Evolutionary conservation across 2,113 vertebrate species (phyloP).

Genomic region (Sinocyclocheilus rhinocerous): DNA sequence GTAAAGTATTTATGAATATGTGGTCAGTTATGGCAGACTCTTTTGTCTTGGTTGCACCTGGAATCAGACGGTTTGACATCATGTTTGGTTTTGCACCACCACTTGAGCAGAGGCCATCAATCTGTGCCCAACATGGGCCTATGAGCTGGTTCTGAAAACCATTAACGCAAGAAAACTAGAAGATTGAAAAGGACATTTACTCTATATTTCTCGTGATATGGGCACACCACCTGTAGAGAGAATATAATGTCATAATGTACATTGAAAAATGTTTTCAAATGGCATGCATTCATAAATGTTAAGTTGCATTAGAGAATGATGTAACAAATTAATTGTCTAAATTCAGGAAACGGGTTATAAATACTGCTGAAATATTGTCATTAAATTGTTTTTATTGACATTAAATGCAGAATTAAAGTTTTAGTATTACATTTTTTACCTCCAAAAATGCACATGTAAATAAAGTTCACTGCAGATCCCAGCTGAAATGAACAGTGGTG

Average conservation of each 20-base stretch:
- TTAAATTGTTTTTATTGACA: no score
- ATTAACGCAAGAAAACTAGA: conserved; percentile 63
- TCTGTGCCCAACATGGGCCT: conserved; percentile 44
- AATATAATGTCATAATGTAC: not conserved
- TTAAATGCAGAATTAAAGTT: no score
- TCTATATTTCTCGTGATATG: conserved; percentile 56
- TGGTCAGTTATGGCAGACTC: conserved; percentile 65
- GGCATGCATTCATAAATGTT: not conserved
- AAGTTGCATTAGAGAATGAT: not conserved
- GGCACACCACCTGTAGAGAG: not conserved
- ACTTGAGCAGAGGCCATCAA: conserved; percentile 64
- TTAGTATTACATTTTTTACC: no score
- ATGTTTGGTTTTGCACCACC: conserved; percentile 59
- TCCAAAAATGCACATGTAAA: no score
- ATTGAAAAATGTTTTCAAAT: not conserved
- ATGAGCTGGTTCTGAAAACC: no score
- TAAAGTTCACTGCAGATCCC: no score
- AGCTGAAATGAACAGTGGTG: no score
- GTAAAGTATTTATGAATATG: conserved; percentile 67
- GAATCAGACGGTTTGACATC: conserved; percentile 67
- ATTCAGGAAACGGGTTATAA: no score
- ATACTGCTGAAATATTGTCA: no score
- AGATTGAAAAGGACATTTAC: conserved; percentile 65
- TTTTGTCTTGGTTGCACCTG: conserved; percentile 68
- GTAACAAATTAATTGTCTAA: no score